These are phyloP conservation scores for Illadopsis cleaveri DNA, from an alignment of 2,113 vertebrate species.

Conservation along the genomic window DNA sequence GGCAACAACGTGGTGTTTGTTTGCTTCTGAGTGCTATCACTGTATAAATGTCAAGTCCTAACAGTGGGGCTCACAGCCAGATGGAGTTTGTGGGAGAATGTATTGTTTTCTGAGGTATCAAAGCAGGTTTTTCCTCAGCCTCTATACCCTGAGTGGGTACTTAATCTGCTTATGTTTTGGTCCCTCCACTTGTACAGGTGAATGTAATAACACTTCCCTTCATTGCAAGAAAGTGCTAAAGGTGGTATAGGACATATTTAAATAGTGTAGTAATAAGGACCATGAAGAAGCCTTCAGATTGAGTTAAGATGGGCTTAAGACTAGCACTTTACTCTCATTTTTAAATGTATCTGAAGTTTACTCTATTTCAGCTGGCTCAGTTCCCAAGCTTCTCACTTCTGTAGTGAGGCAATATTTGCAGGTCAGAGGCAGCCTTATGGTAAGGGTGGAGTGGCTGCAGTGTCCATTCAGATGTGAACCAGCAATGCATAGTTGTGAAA, in stretches of 20 bases:
- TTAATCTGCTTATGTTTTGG: neutral
- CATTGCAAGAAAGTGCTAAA: neutral
- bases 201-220: neutral
- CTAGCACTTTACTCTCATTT: neutral
- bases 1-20: neutral
- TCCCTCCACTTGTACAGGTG: neutral
- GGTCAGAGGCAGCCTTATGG: neutral
- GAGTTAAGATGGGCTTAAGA: neutral
- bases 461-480: slow-evolving; percentile 2
- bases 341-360: neutral
- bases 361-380: neutral
- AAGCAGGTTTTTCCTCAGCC: neutral
- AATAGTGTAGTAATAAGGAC: neutral
- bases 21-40: neutral
- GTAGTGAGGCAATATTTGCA: neutral
- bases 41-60: neutral
- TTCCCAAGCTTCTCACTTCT: neutral
- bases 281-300: neutral
- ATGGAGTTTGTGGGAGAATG: neutral
- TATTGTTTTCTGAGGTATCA: neutral
- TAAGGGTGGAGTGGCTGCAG: neutral
- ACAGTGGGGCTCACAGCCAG: neutral
- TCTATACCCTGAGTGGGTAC: neutral
- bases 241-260: neutral
- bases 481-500: neutral